Conservation (phyloP, 30 jellyfish, hydroid and myxozoan genomes). For the Sanderia malayensis region DNA sequence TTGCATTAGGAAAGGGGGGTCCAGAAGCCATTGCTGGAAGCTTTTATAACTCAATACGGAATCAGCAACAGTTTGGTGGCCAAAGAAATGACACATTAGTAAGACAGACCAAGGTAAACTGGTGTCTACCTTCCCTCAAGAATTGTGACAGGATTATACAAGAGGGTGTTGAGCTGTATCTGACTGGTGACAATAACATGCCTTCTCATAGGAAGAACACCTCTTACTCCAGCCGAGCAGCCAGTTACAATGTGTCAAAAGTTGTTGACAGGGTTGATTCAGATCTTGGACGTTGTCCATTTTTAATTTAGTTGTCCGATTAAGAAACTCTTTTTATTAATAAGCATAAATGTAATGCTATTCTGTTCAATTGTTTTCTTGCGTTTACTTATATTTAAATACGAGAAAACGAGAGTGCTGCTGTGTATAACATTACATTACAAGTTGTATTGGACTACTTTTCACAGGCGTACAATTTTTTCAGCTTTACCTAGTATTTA, state of each 20-base stretch:
- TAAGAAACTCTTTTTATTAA: no score
- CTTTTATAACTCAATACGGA: conserved; percentile 20
- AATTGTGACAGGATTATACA: conserved; percentile 2
- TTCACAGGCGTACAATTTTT: no score
- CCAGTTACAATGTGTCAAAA: background rate
- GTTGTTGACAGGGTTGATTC: background rate
- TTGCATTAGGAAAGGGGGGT: conserved; percentile 25
- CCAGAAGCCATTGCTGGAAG: conserved; percentile 37
- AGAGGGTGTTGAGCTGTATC: conserved; percentile 4
- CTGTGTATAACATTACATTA: no score
- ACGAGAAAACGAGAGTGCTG: no score
- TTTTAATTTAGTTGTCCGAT: no score
- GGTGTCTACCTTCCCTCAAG: conserved; percentile 24
- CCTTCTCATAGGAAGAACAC: background rate
- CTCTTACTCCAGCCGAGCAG: background rate
- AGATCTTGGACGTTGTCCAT: background rate
- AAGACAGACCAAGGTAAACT: background rate
- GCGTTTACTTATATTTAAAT: no score
- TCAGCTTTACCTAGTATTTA: no score
- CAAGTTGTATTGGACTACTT: no score
- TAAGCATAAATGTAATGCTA: no score
- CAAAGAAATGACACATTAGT: conserved; percentile 1
- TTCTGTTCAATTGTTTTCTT: no score
- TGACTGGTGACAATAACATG: background rate
- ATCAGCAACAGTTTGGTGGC: conserved; percentile 37